These are phyloP conservation scores for Canis aureus DNA, from an alignment of 2,113 vertebrate genomes.

Conservation along the genomic window DNA sequence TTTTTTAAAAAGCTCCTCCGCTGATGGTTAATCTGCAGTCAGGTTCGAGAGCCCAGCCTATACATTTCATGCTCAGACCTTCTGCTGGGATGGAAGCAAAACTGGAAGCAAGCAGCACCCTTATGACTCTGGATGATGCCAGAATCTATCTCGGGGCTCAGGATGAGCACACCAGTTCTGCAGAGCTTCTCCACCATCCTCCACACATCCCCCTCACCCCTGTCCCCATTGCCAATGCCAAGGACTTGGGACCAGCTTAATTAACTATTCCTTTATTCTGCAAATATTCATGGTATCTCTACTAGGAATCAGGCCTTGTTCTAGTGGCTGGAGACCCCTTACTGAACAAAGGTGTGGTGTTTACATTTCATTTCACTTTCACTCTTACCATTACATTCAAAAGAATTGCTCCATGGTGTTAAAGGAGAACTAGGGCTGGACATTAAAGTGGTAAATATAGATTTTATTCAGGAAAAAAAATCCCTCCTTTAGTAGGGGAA, in stretches of 20 bases:
- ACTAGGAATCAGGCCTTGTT: background rate
- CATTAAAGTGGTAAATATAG: background rate
- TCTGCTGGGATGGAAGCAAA: background rate
- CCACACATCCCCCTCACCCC: rapidly evolving
- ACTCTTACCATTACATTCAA: background rate
- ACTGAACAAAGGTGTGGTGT: background rate
- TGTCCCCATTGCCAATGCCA: background rate
- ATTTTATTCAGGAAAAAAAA: background rate
- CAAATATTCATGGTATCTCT: background rate
- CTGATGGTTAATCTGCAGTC: background rate
- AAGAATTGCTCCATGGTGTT: background rate
- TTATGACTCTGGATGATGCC: background rate
- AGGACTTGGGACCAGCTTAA: background rate
- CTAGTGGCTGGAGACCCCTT: background rate
- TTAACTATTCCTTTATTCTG: background rate
- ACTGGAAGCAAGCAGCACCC: background rate
- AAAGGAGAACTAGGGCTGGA: background rate
- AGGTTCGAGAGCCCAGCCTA: background rate
- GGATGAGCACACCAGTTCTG: background rate
- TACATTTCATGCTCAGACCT: background rate
- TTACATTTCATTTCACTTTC: conserved; percentile 10
- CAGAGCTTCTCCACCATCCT: background rate
- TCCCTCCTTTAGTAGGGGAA: background rate
- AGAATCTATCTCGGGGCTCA: background rate
- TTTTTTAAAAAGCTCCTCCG: background rate